Percentiles rank a stretch among this genome's conserved stretches.
phyloP scores from a whole-genome alignment of 2,113 vertebrate genomes.

The Gulo gulo region DNA sequence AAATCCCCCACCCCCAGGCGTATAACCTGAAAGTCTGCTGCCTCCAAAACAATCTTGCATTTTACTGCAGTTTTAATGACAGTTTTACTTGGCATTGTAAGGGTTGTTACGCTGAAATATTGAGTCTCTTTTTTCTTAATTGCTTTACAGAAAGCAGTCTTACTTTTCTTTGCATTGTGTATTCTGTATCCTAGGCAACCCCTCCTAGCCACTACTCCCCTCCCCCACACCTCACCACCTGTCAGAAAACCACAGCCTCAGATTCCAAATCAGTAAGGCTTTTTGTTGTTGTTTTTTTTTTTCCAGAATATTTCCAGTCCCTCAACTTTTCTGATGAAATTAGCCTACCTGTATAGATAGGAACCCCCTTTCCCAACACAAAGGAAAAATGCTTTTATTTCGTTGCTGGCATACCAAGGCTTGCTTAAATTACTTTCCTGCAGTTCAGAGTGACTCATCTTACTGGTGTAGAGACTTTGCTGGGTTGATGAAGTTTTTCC shows the following conservation, averaged over 20 bases:
- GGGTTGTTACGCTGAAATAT: background rate
- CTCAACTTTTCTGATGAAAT: background rate
- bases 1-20: background rate
- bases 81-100: background rate
- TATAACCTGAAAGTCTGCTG: background rate
- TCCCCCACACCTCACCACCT: background rate
- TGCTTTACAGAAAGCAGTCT: background rate
- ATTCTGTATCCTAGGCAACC: slow-evolving; percentile 39
- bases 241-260: background rate
- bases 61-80: background rate
- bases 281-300: background rate
- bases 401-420: background rate
- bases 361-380: rapidly evolving
- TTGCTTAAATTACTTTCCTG: background rate
- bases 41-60: background rate
- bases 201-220: background rate
- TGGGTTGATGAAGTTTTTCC: background rate
- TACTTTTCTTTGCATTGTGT: background rate
- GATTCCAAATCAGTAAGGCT: background rate
- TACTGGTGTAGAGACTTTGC: background rate
- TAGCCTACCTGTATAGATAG: background rate
- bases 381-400: background rate
- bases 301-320: background rate
- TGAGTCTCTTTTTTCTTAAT: background rate
- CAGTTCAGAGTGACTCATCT: background rate